Percentiles rank a stretch among this genome's conserved stretches.
Evolutionary conservation across 2,888 invertebrate species (phyloP).

Genomic region (Drosophila ezoana): DNA sequence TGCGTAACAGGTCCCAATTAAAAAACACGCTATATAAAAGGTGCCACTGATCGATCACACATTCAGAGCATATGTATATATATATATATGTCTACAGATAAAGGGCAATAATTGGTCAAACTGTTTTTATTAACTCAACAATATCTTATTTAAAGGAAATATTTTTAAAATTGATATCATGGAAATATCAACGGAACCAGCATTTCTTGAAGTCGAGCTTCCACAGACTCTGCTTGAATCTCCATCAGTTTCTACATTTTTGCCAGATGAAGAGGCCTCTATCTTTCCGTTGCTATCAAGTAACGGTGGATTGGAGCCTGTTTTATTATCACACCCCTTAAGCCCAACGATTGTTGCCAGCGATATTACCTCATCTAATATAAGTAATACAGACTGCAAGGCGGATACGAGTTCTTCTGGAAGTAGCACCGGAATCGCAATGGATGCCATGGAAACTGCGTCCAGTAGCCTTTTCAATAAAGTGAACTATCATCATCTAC

Average conservation of each 20-base stretch:
- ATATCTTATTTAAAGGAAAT: background rate
- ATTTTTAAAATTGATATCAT: conserved; percentile 54
- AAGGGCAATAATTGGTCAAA: no score
- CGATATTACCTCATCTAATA: conserved; percentile 83
- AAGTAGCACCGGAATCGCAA: conserved; percentile 83
- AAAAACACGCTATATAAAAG: no score
- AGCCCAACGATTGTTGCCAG: conserved; percentile 86
- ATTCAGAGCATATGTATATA: no score
- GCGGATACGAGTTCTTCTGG: conserved; percentile 83
- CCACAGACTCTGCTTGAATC: conserved; percentile 82
- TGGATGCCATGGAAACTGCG: conserved; percentile 79
- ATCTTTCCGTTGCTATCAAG: conserved; percentile 88
- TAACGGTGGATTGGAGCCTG: conserved; percentile 87
- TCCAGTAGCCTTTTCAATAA: conserved; percentile 79
- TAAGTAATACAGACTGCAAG: conserved; percentile 65
- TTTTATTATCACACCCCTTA: conserved; percentile 87
- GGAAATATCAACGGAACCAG: conserved; percentile 83
- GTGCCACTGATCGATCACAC: no score
- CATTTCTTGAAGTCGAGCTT: conserved; percentile 82
- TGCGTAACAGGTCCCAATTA: no score
- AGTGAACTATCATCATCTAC: conserved; percentile 83
- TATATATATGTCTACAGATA: no score
- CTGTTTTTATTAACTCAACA: no score
- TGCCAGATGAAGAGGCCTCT: conserved; percentile 88
- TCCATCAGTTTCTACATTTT: conserved; percentile 83